A percentile compares a stretch with the other conserved stretches of the same genome.
These are phyloP conservation scores for Sprattus sprattus DNA, from an alignment of 2,113 vertebrate genomes.

Conservation along the genomic window DNA sequence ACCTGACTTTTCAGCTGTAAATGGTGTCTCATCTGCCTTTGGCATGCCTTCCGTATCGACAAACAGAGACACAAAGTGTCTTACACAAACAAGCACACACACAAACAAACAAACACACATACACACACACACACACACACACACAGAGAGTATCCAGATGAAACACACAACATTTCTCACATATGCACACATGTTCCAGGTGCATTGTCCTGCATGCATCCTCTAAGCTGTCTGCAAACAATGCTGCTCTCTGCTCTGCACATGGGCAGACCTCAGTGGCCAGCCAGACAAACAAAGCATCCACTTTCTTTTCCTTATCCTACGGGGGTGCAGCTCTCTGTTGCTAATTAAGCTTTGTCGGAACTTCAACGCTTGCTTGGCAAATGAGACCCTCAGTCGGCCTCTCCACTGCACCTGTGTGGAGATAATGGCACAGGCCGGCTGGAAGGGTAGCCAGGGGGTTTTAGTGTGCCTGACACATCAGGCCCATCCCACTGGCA, in stretches of 20 bases:
- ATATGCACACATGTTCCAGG: conserved; percentile 17
- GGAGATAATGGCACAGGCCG: neutral
- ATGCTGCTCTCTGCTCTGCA: conserved; percentile 7
- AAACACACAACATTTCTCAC: neutral
- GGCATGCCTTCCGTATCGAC: neutral
- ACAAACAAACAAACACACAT: neutral
- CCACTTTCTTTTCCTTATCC: conserved; percentile 29
- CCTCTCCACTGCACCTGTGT: neutral
- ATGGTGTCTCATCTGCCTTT: neutral
- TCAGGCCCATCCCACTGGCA: neutral
- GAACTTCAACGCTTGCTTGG: neutral
- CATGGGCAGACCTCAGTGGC: neutral
- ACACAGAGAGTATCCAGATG: neutral
- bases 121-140: neutral
- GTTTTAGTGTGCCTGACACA: neutral
- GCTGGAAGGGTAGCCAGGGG: neutral
- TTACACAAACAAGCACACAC: neutral
- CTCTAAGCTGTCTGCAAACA: conserved; percentile 33
- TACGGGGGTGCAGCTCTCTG: conserved; percentile 1
- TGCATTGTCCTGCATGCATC: conserved; percentile 25
- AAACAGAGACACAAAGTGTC: conserved; percentile 32
- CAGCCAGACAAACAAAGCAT: conserved; percentile 33
- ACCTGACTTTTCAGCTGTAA: neutral
- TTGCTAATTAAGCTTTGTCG: conserved; percentile 26
- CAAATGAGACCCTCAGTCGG: neutral